Percentiles rank a stretch among this genome's conserved stretches.
Evolutionary conservation across 2,113 vertebrate species (phyloP).

Genomic region (Phocoena sinus): DNA sequence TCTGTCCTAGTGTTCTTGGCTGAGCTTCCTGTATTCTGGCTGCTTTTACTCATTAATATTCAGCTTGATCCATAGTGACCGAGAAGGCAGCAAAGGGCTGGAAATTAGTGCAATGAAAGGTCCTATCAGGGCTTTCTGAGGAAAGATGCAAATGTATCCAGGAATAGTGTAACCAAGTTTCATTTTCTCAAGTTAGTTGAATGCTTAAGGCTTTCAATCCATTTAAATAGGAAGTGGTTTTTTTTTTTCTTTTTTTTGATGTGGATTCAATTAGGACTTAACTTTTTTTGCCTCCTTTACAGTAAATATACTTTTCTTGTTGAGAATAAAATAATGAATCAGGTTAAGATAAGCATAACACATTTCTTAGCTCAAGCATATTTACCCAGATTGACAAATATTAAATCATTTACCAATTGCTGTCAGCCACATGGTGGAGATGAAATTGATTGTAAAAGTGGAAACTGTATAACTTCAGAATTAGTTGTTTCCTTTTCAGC

Average conservation of each 20-base stretch:
- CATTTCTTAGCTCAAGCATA: neutral
- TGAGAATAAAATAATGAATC: conserved; percentile 32
- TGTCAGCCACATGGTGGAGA: neutral
- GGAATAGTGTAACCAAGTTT: conserved; percentile 13
- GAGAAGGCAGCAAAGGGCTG: conserved; percentile 42
- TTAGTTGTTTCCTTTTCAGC: conserved; percentile 10
- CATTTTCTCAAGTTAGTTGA: conserved; percentile 34
- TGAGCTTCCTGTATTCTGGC: conserved; percentile 7
- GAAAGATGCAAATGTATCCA: conserved; percentile 51
- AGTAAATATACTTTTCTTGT: conserved; percentile 33
- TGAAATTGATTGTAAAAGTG: conserved; percentile 30
- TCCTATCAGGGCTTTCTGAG: conserved; percentile 13
- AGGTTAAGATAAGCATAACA: neutral
- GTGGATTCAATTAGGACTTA: conserved; percentile 24
- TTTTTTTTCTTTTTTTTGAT: neutral
- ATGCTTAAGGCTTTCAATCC: conserved; percentile 38
- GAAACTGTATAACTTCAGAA: neutral
- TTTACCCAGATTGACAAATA: conserved; percentile 39
- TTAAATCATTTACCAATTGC: conserved; percentile 24
- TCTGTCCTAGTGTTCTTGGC: conserved; percentile 65
- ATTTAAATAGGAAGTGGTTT: conserved; percentile 40
- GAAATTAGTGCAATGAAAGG: conserved; percentile 11
- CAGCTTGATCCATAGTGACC: conserved; percentile 37
- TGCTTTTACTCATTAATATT: conserved; percentile 62
- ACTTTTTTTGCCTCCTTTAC: conserved; percentile 30